Conservation (phyloP, 1,140 invertebrate species). For the Trigoniulus corallinus region DNA sequence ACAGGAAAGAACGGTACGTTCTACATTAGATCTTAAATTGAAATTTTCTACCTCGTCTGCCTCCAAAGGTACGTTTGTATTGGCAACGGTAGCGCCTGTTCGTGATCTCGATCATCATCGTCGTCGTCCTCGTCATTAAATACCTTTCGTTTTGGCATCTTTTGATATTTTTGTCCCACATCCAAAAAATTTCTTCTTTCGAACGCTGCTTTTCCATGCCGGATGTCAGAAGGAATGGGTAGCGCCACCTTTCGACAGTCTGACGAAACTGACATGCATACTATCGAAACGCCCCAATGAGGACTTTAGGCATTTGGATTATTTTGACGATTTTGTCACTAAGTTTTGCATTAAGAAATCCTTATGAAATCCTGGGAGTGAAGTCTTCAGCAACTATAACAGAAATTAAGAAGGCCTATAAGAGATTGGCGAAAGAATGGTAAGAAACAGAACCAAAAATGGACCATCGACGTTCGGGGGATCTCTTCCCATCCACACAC, state of each 20-base stretch:
- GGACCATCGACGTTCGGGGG: neutral
- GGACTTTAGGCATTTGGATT: too few relatives aligned
- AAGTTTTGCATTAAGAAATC: slow-evolving; percentile 44
- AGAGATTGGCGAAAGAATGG: slow-evolving; percentile 77
- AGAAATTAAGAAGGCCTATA: slow-evolving; percentile 79
- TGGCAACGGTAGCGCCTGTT: slow-evolving; percentile 72
- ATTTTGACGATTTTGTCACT: too few relatives aligned
- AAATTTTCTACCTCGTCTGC: slow-evolving; percentile 74
- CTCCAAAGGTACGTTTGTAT: slow-evolving; percentile 96
- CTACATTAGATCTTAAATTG: too few relatives aligned
- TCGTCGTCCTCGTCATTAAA: neutral
- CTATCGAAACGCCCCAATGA: too few relatives aligned
- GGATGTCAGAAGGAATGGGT: too few relatives aligned
- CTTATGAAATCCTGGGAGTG: slow-evolving; percentile 71
- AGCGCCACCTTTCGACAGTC: too few relatives aligned
- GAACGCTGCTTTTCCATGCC: too few relatives aligned
- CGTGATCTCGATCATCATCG: slow-evolving; percentile 21
- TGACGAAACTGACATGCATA: too few relatives aligned
- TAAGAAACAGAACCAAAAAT: slow-evolving; percentile 24
- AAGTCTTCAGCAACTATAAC: slow-evolving; percentile 46
- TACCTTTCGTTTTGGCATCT: slow-evolving; percentile 7
- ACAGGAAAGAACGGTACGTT: too few relatives aligned
- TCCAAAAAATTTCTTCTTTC: too few relatives aligned
- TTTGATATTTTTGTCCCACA: neutral
- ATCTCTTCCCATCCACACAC: neutral